Evolutionary conservation across 2,888 invertebrate species (phyloP).

Genomic region (Cartodere bifasciata): DNA sequence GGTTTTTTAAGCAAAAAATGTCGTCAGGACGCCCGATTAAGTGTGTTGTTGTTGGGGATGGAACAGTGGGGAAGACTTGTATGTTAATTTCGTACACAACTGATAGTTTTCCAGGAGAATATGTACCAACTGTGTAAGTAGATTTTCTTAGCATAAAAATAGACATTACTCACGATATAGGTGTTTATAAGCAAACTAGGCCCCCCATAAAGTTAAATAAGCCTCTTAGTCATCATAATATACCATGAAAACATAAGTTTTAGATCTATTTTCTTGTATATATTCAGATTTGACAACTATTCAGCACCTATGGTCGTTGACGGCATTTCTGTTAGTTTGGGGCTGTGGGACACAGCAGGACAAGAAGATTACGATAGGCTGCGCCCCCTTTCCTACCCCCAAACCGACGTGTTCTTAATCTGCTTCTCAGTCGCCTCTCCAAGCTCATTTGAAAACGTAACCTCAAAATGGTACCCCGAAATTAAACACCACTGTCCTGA

Average conservation of each 20-base stretch:
- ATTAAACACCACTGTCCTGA: constrained; percentile 99
- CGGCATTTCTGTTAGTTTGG: constrained; percentile 91
- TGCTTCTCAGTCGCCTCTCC: constrained; percentile 99
- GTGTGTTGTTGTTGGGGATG: constrained; percentile 87
- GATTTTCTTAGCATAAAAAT: too few relatives aligned
- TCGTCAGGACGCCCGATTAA: constrained; percentile 88
- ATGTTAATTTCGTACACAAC: constrained; percentile 89
- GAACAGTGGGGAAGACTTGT: constrained; percentile 88
- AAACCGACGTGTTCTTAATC: constrained; percentile 98
- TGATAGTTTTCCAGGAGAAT: constrained; percentile 88
- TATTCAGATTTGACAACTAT: constrained; percentile 89
- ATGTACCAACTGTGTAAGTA: constrained; percentile 88
- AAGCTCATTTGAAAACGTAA: constrained; percentile 98
- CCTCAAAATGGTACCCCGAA: constrained; percentile 99
- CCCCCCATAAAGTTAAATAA: too few relatives aligned
- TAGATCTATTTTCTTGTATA: constrained; percentile 7
- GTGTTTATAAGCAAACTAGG: background rate
- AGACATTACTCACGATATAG: background rate
- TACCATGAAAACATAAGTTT: too few relatives aligned
- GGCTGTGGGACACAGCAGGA: constrained; percentile 96
- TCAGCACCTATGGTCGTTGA: constrained; percentile 98
- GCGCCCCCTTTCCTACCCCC: constrained; percentile 92
- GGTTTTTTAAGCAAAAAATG: too few relatives aligned
- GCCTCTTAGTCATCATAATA: too few relatives aligned
- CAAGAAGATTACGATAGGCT: constrained; percentile 97